Conservation (phyloP, 1,140 invertebrate genomes). For the Yoshiicerus persimilis region DNA sequence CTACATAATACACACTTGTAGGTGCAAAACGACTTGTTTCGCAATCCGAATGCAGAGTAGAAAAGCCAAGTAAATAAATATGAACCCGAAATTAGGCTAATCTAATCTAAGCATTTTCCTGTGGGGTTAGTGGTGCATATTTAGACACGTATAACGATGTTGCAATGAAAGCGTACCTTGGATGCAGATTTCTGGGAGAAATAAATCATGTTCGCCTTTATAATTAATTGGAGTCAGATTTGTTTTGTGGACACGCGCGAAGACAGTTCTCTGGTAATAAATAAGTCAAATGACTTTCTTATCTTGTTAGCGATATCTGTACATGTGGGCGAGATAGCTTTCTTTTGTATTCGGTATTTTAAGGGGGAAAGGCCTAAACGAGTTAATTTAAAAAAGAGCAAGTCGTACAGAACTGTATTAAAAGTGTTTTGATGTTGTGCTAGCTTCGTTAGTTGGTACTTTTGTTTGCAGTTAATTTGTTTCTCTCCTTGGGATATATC, state of each 20-base stretch:
- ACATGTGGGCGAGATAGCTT: not conserved
- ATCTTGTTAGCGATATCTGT: not conserved
- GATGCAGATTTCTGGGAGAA: not conserved
- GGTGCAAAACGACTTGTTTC: not conserved
- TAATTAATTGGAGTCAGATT: conserved; percentile 3
- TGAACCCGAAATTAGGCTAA: not conserved
- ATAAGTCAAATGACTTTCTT: not conserved
- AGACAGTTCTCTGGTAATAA: conserved; percentile 1
- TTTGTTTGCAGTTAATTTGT: not conserved
- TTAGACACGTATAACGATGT: not conserved
- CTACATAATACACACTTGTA: not conserved
- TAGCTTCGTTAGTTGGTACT: too few species aligned
- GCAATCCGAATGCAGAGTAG: not conserved
- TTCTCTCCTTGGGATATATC: not conserved
- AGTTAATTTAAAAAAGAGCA: not conserved
- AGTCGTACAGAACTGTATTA: too few species aligned
- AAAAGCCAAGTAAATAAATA: not conserved
- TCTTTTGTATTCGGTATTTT: not conserved
- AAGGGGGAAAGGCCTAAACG: not conserved
- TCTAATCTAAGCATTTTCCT: not conserved
- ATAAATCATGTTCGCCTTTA: not conserved
- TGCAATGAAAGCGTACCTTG: not conserved
- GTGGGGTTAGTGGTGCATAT: not conserved
- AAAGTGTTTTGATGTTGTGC: too few species aligned
- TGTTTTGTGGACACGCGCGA: conserved; percentile 9